Percentiles rank a stretch among this genome's conserved stretches.
These are phyloP conservation scores for Hemichromis elongatus DNA, from an alignment of 2,113 vertebrate species.

Conservation along the genomic window DNA sequence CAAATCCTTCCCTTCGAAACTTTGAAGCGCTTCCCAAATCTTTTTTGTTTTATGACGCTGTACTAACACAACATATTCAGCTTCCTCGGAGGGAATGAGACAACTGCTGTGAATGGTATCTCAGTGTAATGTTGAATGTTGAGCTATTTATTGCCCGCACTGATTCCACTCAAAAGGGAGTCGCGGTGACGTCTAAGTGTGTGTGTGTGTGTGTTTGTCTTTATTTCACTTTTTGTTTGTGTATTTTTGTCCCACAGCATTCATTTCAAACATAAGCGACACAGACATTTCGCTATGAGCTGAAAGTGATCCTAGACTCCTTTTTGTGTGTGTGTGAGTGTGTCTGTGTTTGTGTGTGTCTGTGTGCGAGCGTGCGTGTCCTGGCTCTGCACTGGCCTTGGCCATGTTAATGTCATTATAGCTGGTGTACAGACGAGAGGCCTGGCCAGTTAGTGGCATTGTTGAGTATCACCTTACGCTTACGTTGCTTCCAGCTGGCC, in stretches of 20 bases:
- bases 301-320: constrained; percentile 29
- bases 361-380: neutral
- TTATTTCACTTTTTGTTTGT: constrained; percentile 33
- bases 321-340: constrained; percentile 15
- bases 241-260: constrained; percentile 41
- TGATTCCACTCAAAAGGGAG: constrained; percentile 7
- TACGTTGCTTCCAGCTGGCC: constrained; percentile 65
- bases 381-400: constrained; percentile 64
- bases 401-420: constrained; percentile 75
- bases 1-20: constrained; percentile 3
- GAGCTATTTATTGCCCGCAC: constrained; percentile 27
- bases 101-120: constrained; percentile 13
- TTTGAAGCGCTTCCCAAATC: neutral
- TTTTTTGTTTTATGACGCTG: constrained; percentile 34
- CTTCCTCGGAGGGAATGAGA: constrained; percentile 15
- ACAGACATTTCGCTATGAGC: constrained; percentile 25
- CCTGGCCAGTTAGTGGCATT: constrained; percentile 74
- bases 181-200: neutral
- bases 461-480: constrained; percentile 71
- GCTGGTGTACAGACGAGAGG: constrained; percentile 68
- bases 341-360: neutral
- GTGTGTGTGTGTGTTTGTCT: constrained; percentile 23
- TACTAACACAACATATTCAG: neutral
- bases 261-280: constrained; percentile 33
- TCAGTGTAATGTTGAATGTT: neutral